Evolutionary conservation across 2,797 vertebrate species (phyloP).

Genomic region (Neosalanx taihuensis): DNA sequence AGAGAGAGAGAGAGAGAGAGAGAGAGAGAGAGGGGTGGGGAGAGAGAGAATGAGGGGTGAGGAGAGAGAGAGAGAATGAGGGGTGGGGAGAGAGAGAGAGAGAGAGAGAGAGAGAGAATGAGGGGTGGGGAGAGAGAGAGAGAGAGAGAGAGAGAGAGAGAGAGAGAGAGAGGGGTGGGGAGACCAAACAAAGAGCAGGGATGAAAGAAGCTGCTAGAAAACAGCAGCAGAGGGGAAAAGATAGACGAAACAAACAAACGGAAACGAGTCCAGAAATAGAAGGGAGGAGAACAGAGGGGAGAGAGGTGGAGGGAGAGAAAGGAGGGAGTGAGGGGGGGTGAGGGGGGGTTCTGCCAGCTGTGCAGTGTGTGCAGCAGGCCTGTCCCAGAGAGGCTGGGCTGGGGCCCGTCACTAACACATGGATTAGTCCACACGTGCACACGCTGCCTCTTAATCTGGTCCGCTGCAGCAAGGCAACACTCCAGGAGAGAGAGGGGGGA

Average conservation of each 20-base stretch:
- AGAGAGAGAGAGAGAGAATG: too few species aligned
- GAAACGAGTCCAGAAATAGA: neutral
- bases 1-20: too few species aligned
- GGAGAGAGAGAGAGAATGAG: too few species aligned
- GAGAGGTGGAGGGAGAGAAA: slow-evolving; percentile 26
- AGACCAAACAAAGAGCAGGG: too few species aligned
- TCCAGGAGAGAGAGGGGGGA: neutral
- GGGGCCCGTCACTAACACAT: slow-evolving; percentile 39
- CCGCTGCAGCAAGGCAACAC: slow-evolving; percentile 43
- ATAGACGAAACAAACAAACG: neutral
- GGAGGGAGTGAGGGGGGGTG: neutral
- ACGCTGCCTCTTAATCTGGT: slow-evolving; percentile 37
- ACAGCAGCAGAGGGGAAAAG: neutral
- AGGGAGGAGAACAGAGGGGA: neutral
- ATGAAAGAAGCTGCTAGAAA: too few species aligned
- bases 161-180: too few species aligned
- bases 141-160: too few species aligned
- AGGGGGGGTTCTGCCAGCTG: slow-evolving; percentile 24
- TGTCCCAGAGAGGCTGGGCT: neutral
- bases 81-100: too few species aligned
- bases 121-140: too few species aligned
- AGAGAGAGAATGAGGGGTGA: too few species aligned
- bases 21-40: too few species aligned
- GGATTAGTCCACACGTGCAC: slow-evolving; percentile 51
- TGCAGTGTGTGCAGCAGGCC: slow-evolving; percentile 7